These are phyloP conservation scores for Poliocrania exsul DNA, from an alignment of 2,797 vertebrate genomes.

Conservation along the genomic window DNA sequence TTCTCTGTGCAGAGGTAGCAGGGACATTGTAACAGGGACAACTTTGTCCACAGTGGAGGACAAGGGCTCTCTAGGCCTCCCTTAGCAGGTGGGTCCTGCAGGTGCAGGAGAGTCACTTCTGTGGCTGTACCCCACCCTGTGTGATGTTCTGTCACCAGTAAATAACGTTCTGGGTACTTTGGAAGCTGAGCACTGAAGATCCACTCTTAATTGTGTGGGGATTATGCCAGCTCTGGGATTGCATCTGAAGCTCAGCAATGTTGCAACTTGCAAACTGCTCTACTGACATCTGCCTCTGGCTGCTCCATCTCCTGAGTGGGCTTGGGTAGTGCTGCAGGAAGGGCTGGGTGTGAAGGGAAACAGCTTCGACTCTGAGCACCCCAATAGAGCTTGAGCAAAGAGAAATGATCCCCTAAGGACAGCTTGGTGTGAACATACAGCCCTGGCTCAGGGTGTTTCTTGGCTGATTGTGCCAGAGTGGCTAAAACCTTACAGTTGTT, in stretches of 20 bases:
- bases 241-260: accelerated
- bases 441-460: neutral
- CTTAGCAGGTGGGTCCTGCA: neutral
- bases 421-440: accelerated
- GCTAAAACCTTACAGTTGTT: neutral
- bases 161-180: neutral
- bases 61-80: neutral
- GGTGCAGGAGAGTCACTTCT: neutral
- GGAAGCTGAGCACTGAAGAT: neutral
- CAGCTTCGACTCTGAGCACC: neutral
- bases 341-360: neutral
- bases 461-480: neutral
- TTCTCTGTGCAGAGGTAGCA: neutral
- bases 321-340: neutral
- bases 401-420: neutral
- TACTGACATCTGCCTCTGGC: neutral
- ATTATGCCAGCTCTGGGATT: neutral
- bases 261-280: neutral
- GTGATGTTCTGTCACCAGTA: neutral
- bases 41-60: neutral
- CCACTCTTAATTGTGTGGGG: neutral
- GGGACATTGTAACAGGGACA: neutral
- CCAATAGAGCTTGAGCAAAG: neutral
- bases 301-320: neutral
- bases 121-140: neutral